phyloP scores from a whole-genome alignment of 2,797 vertebrate species.

The Paguma larvata region DNA sequence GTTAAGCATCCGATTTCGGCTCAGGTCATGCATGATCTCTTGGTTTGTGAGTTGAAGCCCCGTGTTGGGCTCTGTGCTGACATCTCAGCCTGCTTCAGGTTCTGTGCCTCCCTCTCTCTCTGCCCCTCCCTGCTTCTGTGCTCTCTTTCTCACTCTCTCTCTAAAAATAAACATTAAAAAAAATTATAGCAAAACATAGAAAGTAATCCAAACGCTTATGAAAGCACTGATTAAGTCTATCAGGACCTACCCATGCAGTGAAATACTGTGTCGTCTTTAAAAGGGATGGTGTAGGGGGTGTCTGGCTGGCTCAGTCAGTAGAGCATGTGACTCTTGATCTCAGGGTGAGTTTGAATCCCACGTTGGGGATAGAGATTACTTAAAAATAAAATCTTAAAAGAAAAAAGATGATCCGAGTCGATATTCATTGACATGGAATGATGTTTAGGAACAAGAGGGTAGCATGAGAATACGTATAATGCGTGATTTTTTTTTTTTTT shows the following conservation, averaged over 20 bases:
- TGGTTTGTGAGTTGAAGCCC: too few relatives aligned
- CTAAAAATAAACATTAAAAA: too few relatives aligned
- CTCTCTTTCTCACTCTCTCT: too few relatives aligned
- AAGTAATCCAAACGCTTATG: conserved; percentile 24
- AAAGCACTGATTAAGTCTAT: background rate
- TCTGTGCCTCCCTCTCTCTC: too few relatives aligned
- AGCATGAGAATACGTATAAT: background rate
- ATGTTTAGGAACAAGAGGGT: background rate
- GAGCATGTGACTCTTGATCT: background rate
- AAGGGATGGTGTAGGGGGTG: background rate
- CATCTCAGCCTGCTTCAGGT: too few relatives aligned
- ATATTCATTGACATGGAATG: background rate
- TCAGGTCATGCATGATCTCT: too few relatives aligned
- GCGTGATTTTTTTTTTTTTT: background rate
- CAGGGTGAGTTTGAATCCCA: background rate
- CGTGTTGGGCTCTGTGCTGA: too few relatives aligned
- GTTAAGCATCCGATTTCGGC: too few relatives aligned
- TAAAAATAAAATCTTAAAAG: background rate
- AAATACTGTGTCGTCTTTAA: conserved; percentile 19
- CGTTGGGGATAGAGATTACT: background rate
- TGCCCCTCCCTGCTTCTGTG: too few relatives aligned
- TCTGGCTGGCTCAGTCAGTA: background rate
- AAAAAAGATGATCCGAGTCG: background rate
- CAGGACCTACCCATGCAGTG: background rate
- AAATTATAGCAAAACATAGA: background rate